A percentile compares a stretch with the other conserved stretches of the same genome.
These are phyloP conservation scores for Bufo gargarizans DNA, from an alignment of 2,113 vertebrate genomes.

Conservation along the genomic window DNA sequence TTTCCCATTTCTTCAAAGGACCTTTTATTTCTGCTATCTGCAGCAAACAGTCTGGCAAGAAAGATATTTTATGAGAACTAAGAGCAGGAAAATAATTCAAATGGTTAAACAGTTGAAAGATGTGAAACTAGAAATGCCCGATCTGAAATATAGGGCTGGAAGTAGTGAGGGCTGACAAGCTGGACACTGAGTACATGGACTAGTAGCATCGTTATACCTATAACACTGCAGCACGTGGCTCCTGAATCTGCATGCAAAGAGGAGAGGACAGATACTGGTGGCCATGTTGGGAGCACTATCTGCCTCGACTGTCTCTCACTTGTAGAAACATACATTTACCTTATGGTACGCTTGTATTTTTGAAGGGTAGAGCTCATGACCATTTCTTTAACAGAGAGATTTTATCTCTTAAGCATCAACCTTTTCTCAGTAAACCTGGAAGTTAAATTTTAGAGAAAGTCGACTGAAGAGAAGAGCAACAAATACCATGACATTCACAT, in stretches of 20 bases:
- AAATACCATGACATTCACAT: slow-evolving; percentile 49
- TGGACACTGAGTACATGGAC: background rate
- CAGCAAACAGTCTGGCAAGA: background rate
- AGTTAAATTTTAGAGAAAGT: slow-evolving; percentile 66
- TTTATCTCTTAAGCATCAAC: slow-evolving; percentile 65
- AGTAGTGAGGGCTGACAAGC: too few species aligned
- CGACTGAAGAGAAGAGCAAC: slow-evolving; percentile 62
- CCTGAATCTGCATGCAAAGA: slow-evolving; percentile 56
- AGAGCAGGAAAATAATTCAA: slow-evolving; percentile 8
- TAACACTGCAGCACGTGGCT: background rate
- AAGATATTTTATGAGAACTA: background rate
- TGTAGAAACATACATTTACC: slow-evolving; percentile 60
- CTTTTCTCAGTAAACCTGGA: slow-evolving; percentile 66
- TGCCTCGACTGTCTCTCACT: slow-evolving; percentile 10
- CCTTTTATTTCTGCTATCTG: slow-evolving; percentile 52
- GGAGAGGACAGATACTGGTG: background rate
- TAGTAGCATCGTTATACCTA: background rate
- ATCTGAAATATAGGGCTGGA: background rate
- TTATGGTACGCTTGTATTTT: slow-evolving; percentile 54
- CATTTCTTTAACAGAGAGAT: slow-evolving; percentile 61
- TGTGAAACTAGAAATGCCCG: background rate
- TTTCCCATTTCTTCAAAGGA: background rate
- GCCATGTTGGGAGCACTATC: background rate
- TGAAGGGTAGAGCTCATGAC: slow-evolving; percentile 52
- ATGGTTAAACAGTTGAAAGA: background rate